These are phyloP conservation scores for Palythoa grandiflora DNA, from an alignment of 92 coral and sea anemone genomes.

Conservation along the genomic window DNA sequence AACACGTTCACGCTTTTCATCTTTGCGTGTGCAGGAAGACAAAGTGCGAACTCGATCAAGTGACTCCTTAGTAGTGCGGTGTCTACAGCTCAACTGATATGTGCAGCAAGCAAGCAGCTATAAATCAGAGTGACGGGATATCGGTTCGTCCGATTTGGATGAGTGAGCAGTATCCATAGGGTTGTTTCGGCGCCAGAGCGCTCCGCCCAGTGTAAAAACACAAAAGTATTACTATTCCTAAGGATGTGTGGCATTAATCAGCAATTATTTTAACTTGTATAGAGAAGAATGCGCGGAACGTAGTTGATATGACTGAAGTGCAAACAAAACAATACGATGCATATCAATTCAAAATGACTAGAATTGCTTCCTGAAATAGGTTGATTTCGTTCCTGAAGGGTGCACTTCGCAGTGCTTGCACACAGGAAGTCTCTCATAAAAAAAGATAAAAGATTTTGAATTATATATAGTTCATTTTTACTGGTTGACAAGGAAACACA, in stretches of 20 bases:
- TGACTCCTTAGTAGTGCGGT: background rate
- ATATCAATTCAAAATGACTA: constrained; percentile 23
- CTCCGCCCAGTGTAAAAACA: constrained; percentile 40
- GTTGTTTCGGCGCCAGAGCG: constrained; percentile 34
- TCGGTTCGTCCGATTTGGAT: constrained; percentile 28
- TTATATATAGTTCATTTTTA: background rate
- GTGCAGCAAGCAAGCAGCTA: constrained; percentile 11
- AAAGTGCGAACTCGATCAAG: background rate
- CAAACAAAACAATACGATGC: constrained; percentile 34
- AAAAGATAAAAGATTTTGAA: background rate
- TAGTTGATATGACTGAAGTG: constrained; percentile 26
- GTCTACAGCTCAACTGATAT: constrained; percentile 10
- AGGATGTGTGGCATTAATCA: constrained; percentile 32
- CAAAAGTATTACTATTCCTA: constrained; percentile 37
- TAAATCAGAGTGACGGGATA: constrained; percentile 5
- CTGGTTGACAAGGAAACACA: background rate
- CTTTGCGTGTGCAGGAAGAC: background rate
- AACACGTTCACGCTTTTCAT: constrained; percentile 9
- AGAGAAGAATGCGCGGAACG: constrained; percentile 47
- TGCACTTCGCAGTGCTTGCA: background rate
- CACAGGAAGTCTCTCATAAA: background rate
- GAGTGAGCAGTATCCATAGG: constrained; percentile 33
- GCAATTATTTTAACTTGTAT: constrained; percentile 36
- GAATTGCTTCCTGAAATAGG: constrained; percentile 39
- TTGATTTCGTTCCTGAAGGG: background rate